Conservation (phyloP, 2,888 invertebrate species). For the Serrognathus titanus region DNA sequence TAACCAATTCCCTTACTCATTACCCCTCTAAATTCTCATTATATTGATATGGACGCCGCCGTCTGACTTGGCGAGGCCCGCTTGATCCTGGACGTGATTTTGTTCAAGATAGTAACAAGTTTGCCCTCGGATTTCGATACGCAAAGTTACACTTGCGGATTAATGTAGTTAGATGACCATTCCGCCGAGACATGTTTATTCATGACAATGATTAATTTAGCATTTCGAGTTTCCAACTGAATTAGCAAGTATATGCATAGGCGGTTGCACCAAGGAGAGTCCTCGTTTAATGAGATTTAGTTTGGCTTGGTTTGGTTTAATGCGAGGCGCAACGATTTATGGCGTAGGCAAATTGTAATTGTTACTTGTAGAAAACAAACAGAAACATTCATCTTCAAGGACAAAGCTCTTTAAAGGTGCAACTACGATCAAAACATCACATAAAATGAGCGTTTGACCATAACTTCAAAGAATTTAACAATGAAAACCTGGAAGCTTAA, state of each 20-base stretch:
- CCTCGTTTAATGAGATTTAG: no score
- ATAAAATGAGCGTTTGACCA: no score
- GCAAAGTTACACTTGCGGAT: neutral
- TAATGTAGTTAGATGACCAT: neutral
- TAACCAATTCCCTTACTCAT: conserved; percentile 39
- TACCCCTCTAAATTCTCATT: conserved; percentile 25
- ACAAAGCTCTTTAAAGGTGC: no score
- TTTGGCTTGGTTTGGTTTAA: no score
- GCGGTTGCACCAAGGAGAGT: neutral
- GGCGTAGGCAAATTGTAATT: no score
- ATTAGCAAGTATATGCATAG: neutral
- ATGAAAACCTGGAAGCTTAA: no score
- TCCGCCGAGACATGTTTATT: neutral
- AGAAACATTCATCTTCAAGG: no score
- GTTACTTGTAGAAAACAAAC: no score
- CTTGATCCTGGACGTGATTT: neutral
- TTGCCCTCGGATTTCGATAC: neutral
- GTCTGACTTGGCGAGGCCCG: neutral
- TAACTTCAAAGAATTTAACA: no score
- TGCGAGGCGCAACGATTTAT: no score
- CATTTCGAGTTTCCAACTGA: neutral
- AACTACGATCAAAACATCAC: no score
- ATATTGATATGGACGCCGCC: conserved; percentile 23
- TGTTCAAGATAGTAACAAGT: neutral
- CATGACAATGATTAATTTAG: neutral